phyloP scores from a whole-genome alignment of 2,113 vertebrate species.

The Pardalotus punctatus region DNA sequence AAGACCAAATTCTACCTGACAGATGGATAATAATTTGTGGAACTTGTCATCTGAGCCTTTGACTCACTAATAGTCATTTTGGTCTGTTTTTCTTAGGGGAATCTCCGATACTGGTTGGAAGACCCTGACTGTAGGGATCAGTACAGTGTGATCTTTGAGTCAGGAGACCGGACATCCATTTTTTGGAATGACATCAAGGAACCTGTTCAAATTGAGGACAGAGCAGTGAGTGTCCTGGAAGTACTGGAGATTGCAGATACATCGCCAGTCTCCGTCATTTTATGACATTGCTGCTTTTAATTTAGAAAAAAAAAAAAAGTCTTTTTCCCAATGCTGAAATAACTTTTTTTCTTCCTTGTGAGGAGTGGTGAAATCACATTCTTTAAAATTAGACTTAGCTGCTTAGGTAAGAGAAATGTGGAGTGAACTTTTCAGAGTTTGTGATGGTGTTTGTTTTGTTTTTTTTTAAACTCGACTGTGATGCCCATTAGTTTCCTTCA shows the following conservation, averaged over 20 bases:
- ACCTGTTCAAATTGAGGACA: slow-evolving; percentile 88
- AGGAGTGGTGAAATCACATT: background rate
- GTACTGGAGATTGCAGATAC: background rate
- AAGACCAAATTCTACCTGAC: background rate
- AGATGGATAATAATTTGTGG: background rate
- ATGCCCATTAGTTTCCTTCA: background rate
- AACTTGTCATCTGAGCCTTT: background rate
- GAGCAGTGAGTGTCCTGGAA: slow-evolving; percentile 81
- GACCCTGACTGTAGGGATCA: slow-evolving; percentile 96
- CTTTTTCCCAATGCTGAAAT: background rate
- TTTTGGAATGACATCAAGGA: slow-evolving; percentile 94
- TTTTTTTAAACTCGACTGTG: background rate
- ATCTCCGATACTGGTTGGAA: slow-evolving; percentile 95
- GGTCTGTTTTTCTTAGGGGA: slow-evolving; percentile 77
- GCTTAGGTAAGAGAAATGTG: background rate
- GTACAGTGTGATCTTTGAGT: slow-evolving; percentile 98
- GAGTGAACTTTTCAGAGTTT: background rate
- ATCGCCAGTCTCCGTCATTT: background rate
- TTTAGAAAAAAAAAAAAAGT: background rate
- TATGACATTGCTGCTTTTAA: background rate
- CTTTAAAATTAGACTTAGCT: background rate
- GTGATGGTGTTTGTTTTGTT: background rate
- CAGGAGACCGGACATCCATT: slow-evolving; percentile 92
- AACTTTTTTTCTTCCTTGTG: background rate
- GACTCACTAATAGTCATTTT: background rate